A percentile compares a stretch with the other conserved stretches of the same genome.
Conservation (phyloP, 2,113 vertebrate species). For the Saguinus midas region DNA sequence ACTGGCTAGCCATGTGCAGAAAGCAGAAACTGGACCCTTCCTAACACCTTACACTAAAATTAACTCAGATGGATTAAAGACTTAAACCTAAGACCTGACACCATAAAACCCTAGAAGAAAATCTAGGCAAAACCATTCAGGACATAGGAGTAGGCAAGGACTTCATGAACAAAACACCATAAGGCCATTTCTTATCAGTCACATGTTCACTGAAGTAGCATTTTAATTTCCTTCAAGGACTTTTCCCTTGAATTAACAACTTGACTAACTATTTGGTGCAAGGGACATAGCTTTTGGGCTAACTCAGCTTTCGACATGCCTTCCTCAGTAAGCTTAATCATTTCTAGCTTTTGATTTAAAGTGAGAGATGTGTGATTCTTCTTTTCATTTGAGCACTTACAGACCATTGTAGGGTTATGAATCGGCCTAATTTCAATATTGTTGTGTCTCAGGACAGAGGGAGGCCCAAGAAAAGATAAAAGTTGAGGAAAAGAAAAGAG, state of each 20-base stretch:
- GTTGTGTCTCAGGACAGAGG: not conserved
- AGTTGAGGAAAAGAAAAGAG: not conserved
- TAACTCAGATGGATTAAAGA: too few relatives aligned
- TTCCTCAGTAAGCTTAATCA: not conserved
- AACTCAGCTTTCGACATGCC: not conserved
- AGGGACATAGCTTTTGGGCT: not conserved
- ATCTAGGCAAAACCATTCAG: too few relatives aligned
- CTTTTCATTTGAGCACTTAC: not conserved
- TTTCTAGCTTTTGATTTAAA: not conserved
- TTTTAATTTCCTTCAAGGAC: not conserved
- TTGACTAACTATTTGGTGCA: not conserved
- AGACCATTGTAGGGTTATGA: not conserved
- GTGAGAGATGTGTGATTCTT: not conserved
- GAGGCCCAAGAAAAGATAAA: not conserved
- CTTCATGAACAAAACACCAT: too few relatives aligned
- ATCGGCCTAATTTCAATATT: not conserved
- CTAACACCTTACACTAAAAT: too few relatives aligned
- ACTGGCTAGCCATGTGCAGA: too few relatives aligned
- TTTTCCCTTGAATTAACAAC: not conserved
- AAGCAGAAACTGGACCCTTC: too few relatives aligned
- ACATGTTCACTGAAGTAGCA: not conserved
- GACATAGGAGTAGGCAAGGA: too few relatives aligned
- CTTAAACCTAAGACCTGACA: too few relatives aligned
- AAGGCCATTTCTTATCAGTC: not conserved
- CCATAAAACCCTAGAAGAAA: too few relatives aligned